phyloP scores from a whole-genome alignment of 2,797 vertebrate genomes.

The Heteromormyrus szaboi region DNA sequence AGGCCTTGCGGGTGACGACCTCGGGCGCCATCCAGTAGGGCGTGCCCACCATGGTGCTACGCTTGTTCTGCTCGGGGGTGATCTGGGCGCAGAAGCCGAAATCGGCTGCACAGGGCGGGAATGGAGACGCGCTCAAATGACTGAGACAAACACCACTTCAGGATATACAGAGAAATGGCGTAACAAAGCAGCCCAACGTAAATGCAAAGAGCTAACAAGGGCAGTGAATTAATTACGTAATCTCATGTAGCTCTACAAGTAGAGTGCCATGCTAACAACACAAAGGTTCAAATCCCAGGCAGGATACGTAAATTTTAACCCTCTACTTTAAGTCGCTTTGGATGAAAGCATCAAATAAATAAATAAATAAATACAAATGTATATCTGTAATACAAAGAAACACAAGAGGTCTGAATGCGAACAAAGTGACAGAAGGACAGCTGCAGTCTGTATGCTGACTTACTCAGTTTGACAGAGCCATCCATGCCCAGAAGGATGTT shows the following conservation, averaged over 20 bases:
- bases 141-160: not conserved
- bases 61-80: constrained; percentile 83
- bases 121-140: not conserved
- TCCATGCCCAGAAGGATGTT: constrained; percentile 98
- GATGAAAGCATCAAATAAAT: not conserved
- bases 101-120: constrained; percentile 63
- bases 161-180: not conserved
- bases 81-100: constrained; percentile 89
- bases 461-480: constrained; percentile 94
- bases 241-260: not conserved
- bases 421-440: not conserved
- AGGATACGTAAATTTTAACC: not conserved
- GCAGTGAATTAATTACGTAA: not conserved
- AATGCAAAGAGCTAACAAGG: not conserved
- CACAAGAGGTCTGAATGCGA: not conserved
- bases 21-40: constrained; percentile 89
- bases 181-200: not conserved
- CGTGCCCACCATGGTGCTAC: constrained; percentile 85
- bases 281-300: not conserved
- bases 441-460: constrained; percentile 43
- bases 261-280: not conserved
- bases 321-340: not conserved
- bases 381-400: not conserved
- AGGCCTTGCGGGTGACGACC: constrained; percentile 82
- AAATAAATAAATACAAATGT: not conserved